Evolutionary conservation across 1,140 invertebrate species (phyloP).

Genomic region (Heliothis virescens): DNA sequence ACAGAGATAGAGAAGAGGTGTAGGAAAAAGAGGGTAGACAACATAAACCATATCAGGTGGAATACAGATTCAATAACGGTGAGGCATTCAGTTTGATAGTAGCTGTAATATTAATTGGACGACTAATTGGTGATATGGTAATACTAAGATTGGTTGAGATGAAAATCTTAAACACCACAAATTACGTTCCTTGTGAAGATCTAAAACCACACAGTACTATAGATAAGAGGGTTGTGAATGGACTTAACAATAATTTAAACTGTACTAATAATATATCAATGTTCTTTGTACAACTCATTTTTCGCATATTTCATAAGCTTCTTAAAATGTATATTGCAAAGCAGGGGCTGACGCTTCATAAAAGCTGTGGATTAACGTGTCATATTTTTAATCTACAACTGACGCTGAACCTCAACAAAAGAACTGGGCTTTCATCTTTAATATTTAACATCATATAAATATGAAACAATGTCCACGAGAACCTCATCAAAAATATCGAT

Average conservation of each 20-base stretch:
- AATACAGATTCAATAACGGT: conserved; percentile 33
- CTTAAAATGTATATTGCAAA: not conserved
- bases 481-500: not conserved
- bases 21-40: conserved; percentile 10
- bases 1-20: conserved; percentile 13
- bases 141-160: not conserved
- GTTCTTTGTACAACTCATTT: not conserved
- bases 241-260: not conserved
- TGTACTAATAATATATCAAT: not conserved
- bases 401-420: not conserved
- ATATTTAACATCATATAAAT: not conserved
- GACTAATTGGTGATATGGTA: conserved; percentile 26
- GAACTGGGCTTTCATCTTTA: not conserved
- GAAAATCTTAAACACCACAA: not conserved
- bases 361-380: not conserved
- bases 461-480: not conserved
- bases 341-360: not conserved
- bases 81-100: conserved; percentile 34
- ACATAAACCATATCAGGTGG: conserved; percentile 36
- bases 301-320: not conserved
- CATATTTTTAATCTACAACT: not conserved
- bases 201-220: not conserved
- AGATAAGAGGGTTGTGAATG: not conserved
- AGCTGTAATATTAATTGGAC: conserved; percentile 29
- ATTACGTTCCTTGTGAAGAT: not conserved